Conservation (phyloP, 1,140 invertebrate species). For the Mactra quadrangularis region DNA sequence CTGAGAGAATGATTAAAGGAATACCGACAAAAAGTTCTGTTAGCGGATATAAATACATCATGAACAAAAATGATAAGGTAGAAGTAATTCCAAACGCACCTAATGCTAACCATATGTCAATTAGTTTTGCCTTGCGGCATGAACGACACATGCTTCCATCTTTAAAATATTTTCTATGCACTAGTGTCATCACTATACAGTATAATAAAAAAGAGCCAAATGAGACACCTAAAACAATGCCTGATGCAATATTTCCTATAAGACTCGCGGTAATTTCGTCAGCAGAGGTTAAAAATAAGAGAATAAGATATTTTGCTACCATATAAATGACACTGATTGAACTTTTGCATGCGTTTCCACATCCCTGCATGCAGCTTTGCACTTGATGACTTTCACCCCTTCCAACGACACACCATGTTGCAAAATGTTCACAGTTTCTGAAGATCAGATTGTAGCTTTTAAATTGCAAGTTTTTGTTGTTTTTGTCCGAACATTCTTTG, state of each 20-base stretch:
- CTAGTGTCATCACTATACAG: constrained; percentile 22
- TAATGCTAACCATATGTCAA: constrained; percentile 35
- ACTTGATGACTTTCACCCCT: constrained; percentile 33
- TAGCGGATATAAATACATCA: constrained; percentile 7
- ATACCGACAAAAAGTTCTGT: constrained; percentile 19
- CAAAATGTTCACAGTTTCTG: constrained; percentile 55
- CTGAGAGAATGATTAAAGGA: neutral
- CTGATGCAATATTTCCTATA: neutral
- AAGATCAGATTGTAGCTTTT: constrained; percentile 15
- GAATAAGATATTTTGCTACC: constrained; percentile 1
- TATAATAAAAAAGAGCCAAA: constrained; percentile 16
- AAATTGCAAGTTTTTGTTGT: neutral
- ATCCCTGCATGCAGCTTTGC: neutral
- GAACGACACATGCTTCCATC: constrained; percentile 10
- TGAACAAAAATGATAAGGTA: neutral
- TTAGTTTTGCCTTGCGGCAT: constrained; percentile 29
- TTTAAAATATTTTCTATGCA: neutral
- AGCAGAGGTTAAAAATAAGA: constrained; percentile 10
- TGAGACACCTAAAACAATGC: constrained; percentile 7
- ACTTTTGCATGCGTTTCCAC: neutral
- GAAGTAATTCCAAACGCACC: constrained; percentile 26
- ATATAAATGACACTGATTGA: neutral
- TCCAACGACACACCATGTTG: constrained; percentile 48
- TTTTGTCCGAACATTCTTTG: constrained; percentile 7
- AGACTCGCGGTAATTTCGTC: constrained; percentile 28